phyloP scores from a whole-genome alignment of 2,888 invertebrate species.

The Quadroppia sp. region DNA sequence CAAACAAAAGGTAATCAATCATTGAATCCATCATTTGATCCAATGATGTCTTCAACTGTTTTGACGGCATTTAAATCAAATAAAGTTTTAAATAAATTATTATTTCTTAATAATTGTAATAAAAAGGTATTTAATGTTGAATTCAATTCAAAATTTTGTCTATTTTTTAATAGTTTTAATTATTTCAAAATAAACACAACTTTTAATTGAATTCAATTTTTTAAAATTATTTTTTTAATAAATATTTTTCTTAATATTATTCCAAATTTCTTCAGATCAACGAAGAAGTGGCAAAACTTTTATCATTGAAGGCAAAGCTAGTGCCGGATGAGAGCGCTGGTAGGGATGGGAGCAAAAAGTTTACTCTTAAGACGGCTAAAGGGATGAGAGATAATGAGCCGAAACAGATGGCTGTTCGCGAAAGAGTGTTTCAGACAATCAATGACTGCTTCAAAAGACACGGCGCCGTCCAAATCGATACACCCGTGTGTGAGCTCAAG shows the following conservation, averaged over 20 bases:
- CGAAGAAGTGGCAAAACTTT: constrained; percentile 74
- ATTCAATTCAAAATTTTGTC: constrained; percentile 15
- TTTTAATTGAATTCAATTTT: constrained; percentile 19
- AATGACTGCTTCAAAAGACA: constrained; percentile 86
- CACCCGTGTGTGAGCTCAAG: constrained; percentile 96
- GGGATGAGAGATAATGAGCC: constrained; percentile 91
- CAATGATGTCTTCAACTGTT: constrained; percentile 12
- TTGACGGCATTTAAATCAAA: background rate
- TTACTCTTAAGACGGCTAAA: constrained; percentile 49
- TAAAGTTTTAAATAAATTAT: background rate
- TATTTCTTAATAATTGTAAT: constrained; percentile 5
- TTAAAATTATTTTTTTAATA: background rate
- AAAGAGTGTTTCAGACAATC: constrained; percentile 74
- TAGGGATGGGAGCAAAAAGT: constrained; percentile 16
- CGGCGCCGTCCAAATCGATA: constrained; percentile 96
- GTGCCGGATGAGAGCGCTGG: background rate
- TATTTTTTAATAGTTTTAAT: background rate
- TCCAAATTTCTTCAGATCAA: constrained; percentile 64
- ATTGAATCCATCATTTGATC: background rate
- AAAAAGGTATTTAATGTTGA: constrained; percentile 9
- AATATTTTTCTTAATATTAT: background rate
- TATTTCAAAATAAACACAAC: background rate
- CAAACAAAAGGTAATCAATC: constrained; percentile 35
- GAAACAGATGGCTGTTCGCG: constrained; percentile 87
- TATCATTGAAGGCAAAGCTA: constrained; percentile 72